Evolutionary conservation across 2,113 vertebrate genomes (phyloP).

Genomic region (Perca flavescens): DNA sequence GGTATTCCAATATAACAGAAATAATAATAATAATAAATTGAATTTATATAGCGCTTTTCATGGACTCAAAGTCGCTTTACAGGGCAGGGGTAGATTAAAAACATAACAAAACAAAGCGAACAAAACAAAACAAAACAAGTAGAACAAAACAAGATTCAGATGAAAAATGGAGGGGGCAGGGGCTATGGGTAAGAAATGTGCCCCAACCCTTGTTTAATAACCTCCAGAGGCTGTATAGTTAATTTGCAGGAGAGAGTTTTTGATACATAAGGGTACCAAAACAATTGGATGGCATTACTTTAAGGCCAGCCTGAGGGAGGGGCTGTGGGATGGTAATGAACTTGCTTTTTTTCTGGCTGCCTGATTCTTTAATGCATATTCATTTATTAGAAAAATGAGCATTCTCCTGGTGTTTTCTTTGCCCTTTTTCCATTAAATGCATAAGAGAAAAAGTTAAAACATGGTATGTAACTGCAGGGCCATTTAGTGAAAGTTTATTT

Average conservation of each 20-base stretch:
- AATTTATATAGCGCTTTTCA: too few relatives aligned
- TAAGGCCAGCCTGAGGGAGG: slow-evolving; percentile 22
- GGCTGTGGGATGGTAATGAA: not conserved
- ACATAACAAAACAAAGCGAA: too few relatives aligned
- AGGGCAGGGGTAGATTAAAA: too few relatives aligned
- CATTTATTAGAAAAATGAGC: slow-evolving; percentile 24
- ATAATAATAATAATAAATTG: too few relatives aligned
- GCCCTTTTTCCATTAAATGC: slow-evolving; percentile 8
- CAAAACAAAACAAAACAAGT: too few relatives aligned
- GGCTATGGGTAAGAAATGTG: too few relatives aligned
- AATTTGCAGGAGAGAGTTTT: slow-evolving; percentile 39
- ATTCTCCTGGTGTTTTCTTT: slow-evolving; percentile 22
- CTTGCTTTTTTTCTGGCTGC: slow-evolving; percentile 32
- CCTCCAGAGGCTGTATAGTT: slow-evolving; percentile 29
- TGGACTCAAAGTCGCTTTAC: too few relatives aligned
- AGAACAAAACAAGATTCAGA: too few relatives aligned
- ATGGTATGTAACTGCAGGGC: slow-evolving; percentile 2
- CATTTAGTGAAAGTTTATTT: slow-evolving; percentile 10
- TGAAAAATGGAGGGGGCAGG: too few relatives aligned
- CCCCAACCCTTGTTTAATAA: slow-evolving; percentile 20
- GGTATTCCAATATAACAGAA: slow-evolving; percentile 11
- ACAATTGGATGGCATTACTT: slow-evolving; percentile 47
- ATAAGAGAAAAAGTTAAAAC: slow-evolving; percentile 14
- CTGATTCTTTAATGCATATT: slow-evolving; percentile 40
- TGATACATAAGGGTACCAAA: slow-evolving; percentile 20